Base-by-base conservation (phyloP, 2,797 vertebrate species). In the Gymnodraco acuticeps region DNA sequence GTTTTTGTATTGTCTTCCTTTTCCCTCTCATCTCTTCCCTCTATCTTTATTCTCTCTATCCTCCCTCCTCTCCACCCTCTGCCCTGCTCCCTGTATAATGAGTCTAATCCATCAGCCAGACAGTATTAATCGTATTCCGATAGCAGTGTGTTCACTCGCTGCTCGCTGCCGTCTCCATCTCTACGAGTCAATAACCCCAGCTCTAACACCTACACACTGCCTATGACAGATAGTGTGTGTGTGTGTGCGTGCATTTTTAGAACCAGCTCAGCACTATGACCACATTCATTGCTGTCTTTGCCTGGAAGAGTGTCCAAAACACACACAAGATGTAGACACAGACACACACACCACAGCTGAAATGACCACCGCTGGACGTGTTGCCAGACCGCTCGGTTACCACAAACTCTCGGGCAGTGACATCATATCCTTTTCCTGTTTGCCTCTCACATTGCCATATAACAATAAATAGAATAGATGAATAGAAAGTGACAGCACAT, bases 41-140 rank as follows among this genome's bases (percentile, higher is more conserved):
- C 42, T 54, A 23, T 52, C 56, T 61, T 61, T 47, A 67, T 51
- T 56, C 65, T 43, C 56, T 48, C 64, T 31, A 45, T 58, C 58
- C 53, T 58, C 64, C 77, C 69, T 67, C 73, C 43, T 77, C 76
- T 87, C 67, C 70, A 70, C 69, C 33, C 33, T 38, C 33, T 6
- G 8, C 83, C 81, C 77, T 77, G 80, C 83, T 91, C 86, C 83
- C 59, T 75, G 73, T 87, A 79, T 93, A 93, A 94, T 91, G 92
- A 94, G 90, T 90, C 87, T 90, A 93, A 94, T 93, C 91, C 93
- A 93, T 93, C 93, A 94, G 89, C 82, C 84, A 88, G 92, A 94
- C 90, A 93, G 89, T 85, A 92, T 94, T 91, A 92, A 94, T 94
- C 81, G 91, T 94, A 92, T 94, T 94, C 90, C 90, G 83, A 94